These are phyloP conservation scores for human DNA, from an alignment of 2,113 vertebrate genomes.

Conservation along the genomic window GRCh38 chr3:75076001-75076500, in stretches of 20 bases:
- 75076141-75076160: no score
- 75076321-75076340: neutral
- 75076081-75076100: no score
- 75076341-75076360: neutral
- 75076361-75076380: neutral
- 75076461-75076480: neutral
- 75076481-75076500: neutral
- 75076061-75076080: no score
- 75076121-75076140: no score
- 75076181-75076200: neutral
- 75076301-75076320: no score
- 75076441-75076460: neutral
- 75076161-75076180: no score
- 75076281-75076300: no score
- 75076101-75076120: no score
- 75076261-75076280: no score
- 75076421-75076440: neutral
- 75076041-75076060: no score
- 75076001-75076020: neutral
- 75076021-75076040: no score
- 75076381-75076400: neutral
- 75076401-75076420: neutral
- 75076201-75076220: neutral
- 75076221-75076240: neutral
- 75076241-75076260: neutral